These are phyloP conservation scores for Himalopsyche kuldschensis DNA, from an alignment of 2,888 invertebrate genomes.

Conservation along the genomic window DNA sequence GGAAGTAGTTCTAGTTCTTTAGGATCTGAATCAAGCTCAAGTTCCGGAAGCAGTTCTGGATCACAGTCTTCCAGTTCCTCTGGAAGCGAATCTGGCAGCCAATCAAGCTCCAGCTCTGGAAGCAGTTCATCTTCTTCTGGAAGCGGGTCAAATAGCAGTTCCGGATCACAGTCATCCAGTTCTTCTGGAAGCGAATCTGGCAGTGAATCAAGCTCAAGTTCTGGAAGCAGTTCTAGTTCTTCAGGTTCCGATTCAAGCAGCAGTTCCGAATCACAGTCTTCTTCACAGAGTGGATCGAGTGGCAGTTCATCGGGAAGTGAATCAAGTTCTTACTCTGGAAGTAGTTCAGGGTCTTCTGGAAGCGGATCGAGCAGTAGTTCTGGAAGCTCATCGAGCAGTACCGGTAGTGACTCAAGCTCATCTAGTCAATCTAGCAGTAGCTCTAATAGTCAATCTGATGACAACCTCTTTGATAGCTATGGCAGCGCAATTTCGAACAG, in stretches of 20 bases:
- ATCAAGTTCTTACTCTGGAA: not conserved
- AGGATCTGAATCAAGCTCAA: too few relatives aligned
- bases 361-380: not conserved
- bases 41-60: too few relatives aligned
- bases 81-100: too few relatives aligned
- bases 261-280: not conserved
- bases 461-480: not conserved
- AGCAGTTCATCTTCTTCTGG: too few relatives aligned
- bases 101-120: too few relatives aligned
- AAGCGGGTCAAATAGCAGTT: not conserved
- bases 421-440: not conserved
- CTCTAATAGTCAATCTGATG: not conserved
- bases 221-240: not conserved
- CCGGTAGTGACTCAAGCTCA: not conserved
- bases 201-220: not conserved
- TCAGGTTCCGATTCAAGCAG: too few relatives aligned
- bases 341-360: not conserved
- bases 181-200: not conserved
- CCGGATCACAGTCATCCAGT: too few relatives aligned
- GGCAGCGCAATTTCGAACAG: too few relatives aligned
- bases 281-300: too few relatives aligned
- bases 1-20: too few relatives aligned
- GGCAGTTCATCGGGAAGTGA: not conserved
- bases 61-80: too few relatives aligned
- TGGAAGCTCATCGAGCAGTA: not conserved